A percentile compares a stretch with the other conserved stretches of the same genome.
Conservation (phyloP, 2,797 vertebrate genomes). For the Lepidocolaptes lacrymiger region DNA sequence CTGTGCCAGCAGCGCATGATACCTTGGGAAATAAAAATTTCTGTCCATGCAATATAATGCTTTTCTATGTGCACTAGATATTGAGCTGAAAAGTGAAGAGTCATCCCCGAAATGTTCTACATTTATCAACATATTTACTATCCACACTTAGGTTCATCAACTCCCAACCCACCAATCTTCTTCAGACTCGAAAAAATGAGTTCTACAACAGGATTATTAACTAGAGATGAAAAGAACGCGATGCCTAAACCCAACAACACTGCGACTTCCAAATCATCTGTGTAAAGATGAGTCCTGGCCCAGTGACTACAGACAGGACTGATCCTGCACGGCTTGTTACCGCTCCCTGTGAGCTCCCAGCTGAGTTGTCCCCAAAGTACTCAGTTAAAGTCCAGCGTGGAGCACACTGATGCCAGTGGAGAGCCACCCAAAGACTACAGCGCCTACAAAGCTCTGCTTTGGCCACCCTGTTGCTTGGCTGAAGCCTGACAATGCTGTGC, state of each 20-base stretch:
- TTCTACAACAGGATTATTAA: constrained; percentile 17
- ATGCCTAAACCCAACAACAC: constrained; percentile 25
- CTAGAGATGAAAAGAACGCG: not conserved
- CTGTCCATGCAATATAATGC: constrained; percentile 55
- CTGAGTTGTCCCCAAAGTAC: not conserved
- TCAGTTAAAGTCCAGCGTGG: not conserved
- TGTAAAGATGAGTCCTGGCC: not conserved
- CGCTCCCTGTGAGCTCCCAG: not conserved
- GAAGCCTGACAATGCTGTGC: rapidly evolving
- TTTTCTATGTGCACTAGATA: constrained; percentile 58
- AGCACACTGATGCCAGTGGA: not conserved
- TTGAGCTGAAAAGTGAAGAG: constrained; percentile 57
- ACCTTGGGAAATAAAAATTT: constrained; percentile 42
- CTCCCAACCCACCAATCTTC: constrained; percentile 33
- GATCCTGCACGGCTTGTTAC: not conserved
- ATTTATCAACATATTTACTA: constrained; percentile 38
- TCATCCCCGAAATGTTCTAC: constrained; percentile 21
- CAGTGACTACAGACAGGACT: not conserved
- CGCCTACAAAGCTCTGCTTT: not conserved
- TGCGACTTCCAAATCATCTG: not conserved
- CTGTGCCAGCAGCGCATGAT: constrained; percentile 56
- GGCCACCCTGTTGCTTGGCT: not conserved
- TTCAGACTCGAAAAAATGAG: not conserved
- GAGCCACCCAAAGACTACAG: not conserved
- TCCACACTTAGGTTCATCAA: constrained; percentile 49